A percentile compares a stretch with the other conserved stretches of the same genome.
Conservation (phyloP, 2,888 invertebrate genomes). For the Ectobius pallidus region DNA sequence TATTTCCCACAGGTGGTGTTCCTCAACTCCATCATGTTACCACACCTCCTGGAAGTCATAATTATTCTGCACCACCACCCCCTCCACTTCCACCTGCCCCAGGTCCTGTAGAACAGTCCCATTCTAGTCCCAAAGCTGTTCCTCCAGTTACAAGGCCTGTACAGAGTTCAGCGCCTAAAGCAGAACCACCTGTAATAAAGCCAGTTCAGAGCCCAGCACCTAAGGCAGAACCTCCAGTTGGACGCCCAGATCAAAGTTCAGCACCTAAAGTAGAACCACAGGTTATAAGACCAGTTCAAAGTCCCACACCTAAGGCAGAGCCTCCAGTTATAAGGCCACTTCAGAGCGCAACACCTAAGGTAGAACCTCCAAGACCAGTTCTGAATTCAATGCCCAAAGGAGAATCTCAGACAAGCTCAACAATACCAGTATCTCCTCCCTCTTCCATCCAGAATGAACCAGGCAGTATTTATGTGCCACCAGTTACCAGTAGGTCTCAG, state of each 20-base stretch:
- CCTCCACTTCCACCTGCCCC: conserved; percentile 46
- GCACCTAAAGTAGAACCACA: conserved; percentile 36
- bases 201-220: conserved; percentile 45
- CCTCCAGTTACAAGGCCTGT: conserved; percentile 8
- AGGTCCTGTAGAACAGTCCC: conserved; percentile 34
- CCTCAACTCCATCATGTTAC: conserved; percentile 48
- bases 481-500: conserved; percentile 48
- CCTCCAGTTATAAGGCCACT: conserved; percentile 10
- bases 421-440: conserved; percentile 14
- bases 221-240: conserved; percentile 45
- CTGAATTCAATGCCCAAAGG: conserved; percentile 19
- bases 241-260: conserved; percentile 45
- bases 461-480: conserved; percentile 51
- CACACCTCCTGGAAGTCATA: conserved; percentile 47
- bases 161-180: conserved; percentile 15
- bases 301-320: conserved; percentile 8
- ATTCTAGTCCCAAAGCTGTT: not conserved
- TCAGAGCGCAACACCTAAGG: conserved; percentile 14
- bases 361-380: conserved; percentile 24
- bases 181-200: conserved; percentile 22
- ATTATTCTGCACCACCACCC: conserved; percentile 46
- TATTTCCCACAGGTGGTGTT: conserved; percentile 61
- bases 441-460: conserved; percentile 33
- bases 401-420: conserved; percentile 21
- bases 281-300: not conserved